Conservation (phyloP, 2,888 invertebrate genomes). For the Laothoe populi region DNA sequence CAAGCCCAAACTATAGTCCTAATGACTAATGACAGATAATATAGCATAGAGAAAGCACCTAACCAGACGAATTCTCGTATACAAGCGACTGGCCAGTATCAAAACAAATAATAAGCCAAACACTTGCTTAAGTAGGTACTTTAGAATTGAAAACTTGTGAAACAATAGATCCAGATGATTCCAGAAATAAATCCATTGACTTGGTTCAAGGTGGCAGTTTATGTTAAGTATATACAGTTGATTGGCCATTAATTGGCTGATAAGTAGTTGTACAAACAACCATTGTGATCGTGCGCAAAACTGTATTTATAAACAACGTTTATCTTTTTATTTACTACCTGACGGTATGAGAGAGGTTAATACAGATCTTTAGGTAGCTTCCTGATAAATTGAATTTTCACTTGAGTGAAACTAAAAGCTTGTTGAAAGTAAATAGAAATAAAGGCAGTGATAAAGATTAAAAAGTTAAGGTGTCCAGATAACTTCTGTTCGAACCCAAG, state of each 20-base stretch:
- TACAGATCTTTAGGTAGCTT: not conserved
- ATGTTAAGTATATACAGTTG: slow-evolving; percentile 1
- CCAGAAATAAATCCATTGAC: not conserved
- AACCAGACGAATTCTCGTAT: no score
- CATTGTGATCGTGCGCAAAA: slow-evolving; percentile 13
- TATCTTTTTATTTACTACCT: slow-evolving; percentile 21
- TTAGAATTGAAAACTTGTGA: not conserved
- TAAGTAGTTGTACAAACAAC: slow-evolving; percentile 12
- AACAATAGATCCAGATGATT: not conserved
- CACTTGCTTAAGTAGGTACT: not conserved
- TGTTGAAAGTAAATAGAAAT: no score
- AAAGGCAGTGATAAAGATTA: no score
- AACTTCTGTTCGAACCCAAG: no score
- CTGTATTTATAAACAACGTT: slow-evolving; percentile 27
- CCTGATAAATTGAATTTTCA: not conserved
- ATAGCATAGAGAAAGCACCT: no score
- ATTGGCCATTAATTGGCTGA: slow-evolving; percentile 7
- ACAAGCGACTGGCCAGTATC: no score
- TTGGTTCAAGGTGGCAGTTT: slow-evolving; percentile 12
- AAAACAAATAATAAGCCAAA: not conserved
- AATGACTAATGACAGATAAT: no score
- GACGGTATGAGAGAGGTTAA: not conserved
- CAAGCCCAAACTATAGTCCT: no score
- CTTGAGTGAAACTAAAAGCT: no score
- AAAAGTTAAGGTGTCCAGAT: no score